Percentiles rank a stretch among this genome's conserved stretches.
Conservation (phyloP, 2,113 vertebrate genomes). For the Colinus virginianus region DNA sequence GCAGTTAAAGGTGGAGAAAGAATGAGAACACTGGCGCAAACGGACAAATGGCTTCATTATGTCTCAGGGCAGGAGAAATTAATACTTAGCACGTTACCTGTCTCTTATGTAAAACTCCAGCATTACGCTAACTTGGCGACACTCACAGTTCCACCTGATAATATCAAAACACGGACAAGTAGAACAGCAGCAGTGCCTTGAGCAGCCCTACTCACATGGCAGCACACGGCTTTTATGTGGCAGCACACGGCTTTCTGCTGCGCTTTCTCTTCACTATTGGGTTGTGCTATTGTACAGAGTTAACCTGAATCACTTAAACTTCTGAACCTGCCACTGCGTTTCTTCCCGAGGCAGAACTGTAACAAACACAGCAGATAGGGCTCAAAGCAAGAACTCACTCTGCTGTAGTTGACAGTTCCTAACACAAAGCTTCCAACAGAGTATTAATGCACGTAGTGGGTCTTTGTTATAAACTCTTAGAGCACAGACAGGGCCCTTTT, state of each 20-base stretch:
- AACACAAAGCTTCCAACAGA: not conserved
- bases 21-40: not conserved
- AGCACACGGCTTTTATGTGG: too few species aligned
- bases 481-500: not conserved
- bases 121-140: not conserved
- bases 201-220: not conserved
- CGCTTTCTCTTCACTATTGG: not conserved
- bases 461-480: not conserved
- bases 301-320: not conserved
- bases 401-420: not conserved
- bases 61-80: not conserved
- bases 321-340: not conserved
- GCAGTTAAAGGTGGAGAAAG: not conserved
- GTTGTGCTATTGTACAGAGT: not conserved
- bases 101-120: not conserved
- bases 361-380: not conserved
- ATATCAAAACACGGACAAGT: not conserved
- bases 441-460: not conserved
- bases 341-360: not conserved
- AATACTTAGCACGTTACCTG: not conserved
- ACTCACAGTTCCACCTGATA: not conserved
- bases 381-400: not conserved
- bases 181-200: constrained; percentile 6
- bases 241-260: not conserved
- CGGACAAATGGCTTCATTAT: not conserved